Percentiles rank a stretch among this genome's conserved stretches.
These are phyloP conservation scores for Chrysolina oricalcia DNA, from an alignment of 2,888 invertebrate genomes.

Conservation along the genomic window DNA sequence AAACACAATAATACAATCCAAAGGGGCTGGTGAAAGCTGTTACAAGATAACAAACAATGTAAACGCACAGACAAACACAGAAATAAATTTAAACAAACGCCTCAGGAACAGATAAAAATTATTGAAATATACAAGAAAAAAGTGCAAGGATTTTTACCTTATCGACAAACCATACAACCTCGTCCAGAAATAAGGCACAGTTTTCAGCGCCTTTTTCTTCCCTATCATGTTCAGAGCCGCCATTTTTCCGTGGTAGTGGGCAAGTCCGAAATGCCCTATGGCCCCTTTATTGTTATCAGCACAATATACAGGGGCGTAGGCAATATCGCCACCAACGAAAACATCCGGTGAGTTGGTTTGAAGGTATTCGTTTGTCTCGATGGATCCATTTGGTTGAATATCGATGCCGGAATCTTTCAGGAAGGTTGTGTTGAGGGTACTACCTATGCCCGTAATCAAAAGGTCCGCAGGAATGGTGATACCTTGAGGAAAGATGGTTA, in stretches of 20 bases:
- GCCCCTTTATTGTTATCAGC: slow-evolving; percentile 76
- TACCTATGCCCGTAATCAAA: slow-evolving; percentile 89
- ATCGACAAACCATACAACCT: slow-evolving; percentile 89
- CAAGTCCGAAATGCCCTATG: slow-evolving; percentile 92
- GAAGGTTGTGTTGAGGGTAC: slow-evolving; percentile 87
- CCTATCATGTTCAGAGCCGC: slow-evolving; percentile 91
- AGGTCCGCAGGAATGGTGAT: slow-evolving; percentile 84
- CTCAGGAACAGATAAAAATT: too few species aligned
- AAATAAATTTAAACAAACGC: too few species aligned
- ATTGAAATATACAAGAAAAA: background rate
- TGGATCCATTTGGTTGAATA: slow-evolving; percentile 79
- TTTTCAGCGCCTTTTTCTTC: slow-evolving; percentile 76
- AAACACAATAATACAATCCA: too few species aligned
- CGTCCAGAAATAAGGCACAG: slow-evolving; percentile 96
- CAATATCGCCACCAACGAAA: slow-evolving; percentile 95
- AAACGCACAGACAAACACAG: too few species aligned
- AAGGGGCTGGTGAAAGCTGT: too few species aligned
- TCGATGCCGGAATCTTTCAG: slow-evolving; percentile 83
- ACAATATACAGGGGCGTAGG: slow-evolving; percentile 87
- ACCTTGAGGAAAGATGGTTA: slow-evolving; percentile 32
- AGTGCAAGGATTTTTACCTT: slow-evolving; percentile 55
- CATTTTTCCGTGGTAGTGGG: slow-evolving; percentile 91
- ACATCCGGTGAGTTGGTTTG: slow-evolving; percentile 85
- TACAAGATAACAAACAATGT: too few species aligned
- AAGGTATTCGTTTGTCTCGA: slow-evolving; percentile 81